Percentiles rank a stretch among this genome's conserved stretches.
These are phyloP conservation scores for Lapara coniferarum DNA, from an alignment of 2,888 invertebrate species.

Conservation along the genomic window DNA sequence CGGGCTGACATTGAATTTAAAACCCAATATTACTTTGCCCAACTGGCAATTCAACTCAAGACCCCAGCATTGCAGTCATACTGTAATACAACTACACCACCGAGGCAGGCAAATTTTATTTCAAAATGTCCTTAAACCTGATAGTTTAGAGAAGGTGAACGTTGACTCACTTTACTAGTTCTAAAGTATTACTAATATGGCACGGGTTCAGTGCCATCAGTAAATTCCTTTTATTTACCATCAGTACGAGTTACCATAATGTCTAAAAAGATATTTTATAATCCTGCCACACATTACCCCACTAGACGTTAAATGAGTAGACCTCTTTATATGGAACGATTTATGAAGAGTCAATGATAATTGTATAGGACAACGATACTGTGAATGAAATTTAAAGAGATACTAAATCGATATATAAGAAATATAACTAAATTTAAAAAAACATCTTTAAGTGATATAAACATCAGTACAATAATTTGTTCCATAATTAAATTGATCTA, in stretches of 20 bases:
- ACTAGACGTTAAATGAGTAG: slow-evolving; percentile 30
- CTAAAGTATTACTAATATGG: slow-evolving; percentile 5
- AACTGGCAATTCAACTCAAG: no score
- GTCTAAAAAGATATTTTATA: slow-evolving; percentile 33
- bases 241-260: slow-evolving; percentile 28
- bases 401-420: no score
- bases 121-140: background rate
- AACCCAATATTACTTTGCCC: no score
- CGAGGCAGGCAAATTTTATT: background rate
- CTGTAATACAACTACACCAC: no score
- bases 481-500: no score
- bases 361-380: no score
- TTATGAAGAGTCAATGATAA: background rate
- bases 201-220: slow-evolving; percentile 16
- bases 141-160: background rate
- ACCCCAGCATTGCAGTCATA: no score
- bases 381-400: no score
- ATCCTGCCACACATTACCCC: slow-evolving; percentile 33
- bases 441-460: no score
- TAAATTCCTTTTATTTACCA: slow-evolving; percentile 32
- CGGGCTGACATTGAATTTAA: no score
- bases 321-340: slow-evolving; percentile 31
- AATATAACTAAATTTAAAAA: no score
- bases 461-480: no score
- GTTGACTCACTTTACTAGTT: background rate